Evolutionary conservation across 2,888 invertebrate genomes (phyloP), one percentile per base, ranked within the genome.

Genomic region (Dryadula phaetusa): DNA sequence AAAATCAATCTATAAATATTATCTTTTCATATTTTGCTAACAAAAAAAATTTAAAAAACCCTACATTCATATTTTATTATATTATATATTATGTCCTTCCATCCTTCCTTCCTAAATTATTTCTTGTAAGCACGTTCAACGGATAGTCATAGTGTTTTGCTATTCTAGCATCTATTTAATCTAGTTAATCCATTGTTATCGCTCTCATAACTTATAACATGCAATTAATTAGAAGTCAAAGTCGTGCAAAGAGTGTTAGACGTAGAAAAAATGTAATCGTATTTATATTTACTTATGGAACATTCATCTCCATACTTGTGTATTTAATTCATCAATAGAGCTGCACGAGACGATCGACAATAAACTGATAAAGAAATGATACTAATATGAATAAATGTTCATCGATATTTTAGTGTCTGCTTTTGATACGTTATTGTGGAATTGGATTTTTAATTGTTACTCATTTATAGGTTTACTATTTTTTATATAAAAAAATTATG

Each of bases 331-430:
- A 79, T 88, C 84, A 86, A 86, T 83, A 85, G 81, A 75, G 71
- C 74, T 76, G 66, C 78, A 80, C 85, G 78, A 86, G 86, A 88
- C 89, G 88, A 91, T 88, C 85, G 80, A 79, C 85, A 88, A 90
- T 90, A 90, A 86, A 90, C 88, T 86, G 87, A 88, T 90, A 90
- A 86, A 90, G 92, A 92, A 92, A 90, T 86, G 88, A 81, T 86
- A 80, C 87, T 92, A 92, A 92, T 92, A 88, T 92, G 91, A 92
- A 92, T 91, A 92, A 92, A 92, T 92, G 85, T 83, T 80, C 82
- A 83, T 79, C 86, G 79, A 92, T 92, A 87, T 88, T 75, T 92
- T 88, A 86, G 81, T 83, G 92, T 91, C 91, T 73, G 76, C 67
- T 70, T 69, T 65, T 60, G 79, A 53, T 71, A 67, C 20, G 14